A percentile compares a stretch with the other conserved stretches of the same genome.
Evolutionary conservation across 2,797 vertebrate genomes (phyloP).

Genomic region (Poliocrania exsul): DNA sequence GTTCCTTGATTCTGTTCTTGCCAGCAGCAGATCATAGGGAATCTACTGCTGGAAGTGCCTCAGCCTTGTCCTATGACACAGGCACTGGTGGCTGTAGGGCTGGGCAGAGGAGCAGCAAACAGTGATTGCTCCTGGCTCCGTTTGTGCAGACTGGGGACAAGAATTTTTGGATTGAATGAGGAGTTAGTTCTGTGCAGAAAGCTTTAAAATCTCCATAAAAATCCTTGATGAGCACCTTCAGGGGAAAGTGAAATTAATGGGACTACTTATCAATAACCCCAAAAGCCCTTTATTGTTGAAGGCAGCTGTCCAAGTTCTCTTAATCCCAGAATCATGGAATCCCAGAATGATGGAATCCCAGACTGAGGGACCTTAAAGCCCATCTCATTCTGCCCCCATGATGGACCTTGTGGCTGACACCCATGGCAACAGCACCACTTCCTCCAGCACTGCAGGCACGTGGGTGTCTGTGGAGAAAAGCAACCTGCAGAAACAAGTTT

Average conservation of each 20-base stretch:
- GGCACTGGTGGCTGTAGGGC: not conserved
- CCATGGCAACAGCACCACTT: rapidly evolving
- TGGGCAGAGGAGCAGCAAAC: not conserved
- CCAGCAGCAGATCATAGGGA: not conserved
- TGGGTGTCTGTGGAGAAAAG: not conserved
- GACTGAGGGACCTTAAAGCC: not conserved
- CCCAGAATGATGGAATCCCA: not conserved
- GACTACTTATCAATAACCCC: not conserved
- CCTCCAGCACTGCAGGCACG: not conserved
- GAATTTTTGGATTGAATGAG: not conserved
- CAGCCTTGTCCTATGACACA: not conserved
- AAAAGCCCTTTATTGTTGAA: not conserved
- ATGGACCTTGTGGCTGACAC: not conserved
- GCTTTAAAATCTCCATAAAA: not conserved
- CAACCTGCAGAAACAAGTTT: not conserved
- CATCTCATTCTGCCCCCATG: not conserved
- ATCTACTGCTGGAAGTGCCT: not conserved
- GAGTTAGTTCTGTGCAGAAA: not conserved
- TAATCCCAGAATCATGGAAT: not conserved
- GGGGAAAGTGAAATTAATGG: not conserved
- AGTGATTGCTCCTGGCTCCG: not conserved
- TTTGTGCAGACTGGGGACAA: not conserved
- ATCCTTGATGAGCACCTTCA: not conserved
- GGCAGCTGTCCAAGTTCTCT: not conserved
- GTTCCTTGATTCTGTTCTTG: not conserved